Conservation (phyloP, 2,113 vertebrate genomes). For the Motacilla tschutschensis region DNA sequence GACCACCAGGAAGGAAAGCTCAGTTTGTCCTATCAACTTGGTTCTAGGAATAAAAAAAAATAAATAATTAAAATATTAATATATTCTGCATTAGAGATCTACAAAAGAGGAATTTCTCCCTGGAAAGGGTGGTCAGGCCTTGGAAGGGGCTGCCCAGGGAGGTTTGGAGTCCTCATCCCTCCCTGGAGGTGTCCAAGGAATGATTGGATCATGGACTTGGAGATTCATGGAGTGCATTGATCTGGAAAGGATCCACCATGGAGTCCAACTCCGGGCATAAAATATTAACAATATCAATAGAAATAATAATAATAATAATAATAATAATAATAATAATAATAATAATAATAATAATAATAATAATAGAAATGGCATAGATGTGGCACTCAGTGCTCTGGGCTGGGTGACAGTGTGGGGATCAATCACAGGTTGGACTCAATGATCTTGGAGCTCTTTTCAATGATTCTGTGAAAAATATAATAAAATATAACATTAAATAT, state of each 20-base stretch:
- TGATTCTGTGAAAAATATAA: background rate
- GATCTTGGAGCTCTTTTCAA: too few species aligned
- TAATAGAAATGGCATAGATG: background rate
- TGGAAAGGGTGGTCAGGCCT: background rate
- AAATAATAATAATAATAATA: background rate
- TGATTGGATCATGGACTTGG: background rate
- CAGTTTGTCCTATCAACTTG: background rate
- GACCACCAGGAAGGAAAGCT: background rate
- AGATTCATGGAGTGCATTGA: accelerated
- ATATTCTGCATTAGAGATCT: background rate
- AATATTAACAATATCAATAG: background rate
- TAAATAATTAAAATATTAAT: background rate
- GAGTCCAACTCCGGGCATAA: background rate
- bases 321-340: too few species aligned
- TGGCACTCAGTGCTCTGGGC: background rate
- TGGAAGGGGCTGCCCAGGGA: background rate
- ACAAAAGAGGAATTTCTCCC: background rate
- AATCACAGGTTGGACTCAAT: background rate
- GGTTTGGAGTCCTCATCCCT: background rate
- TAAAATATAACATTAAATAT: background rate
- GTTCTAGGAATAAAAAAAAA: background rate
- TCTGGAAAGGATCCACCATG: background rate
- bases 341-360: too few species aligned
- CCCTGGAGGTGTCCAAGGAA: background rate
- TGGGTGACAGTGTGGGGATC: background rate